Conservation (phyloP, 2,888 invertebrate genomes). For the Ormyrus thymus region DNA sequence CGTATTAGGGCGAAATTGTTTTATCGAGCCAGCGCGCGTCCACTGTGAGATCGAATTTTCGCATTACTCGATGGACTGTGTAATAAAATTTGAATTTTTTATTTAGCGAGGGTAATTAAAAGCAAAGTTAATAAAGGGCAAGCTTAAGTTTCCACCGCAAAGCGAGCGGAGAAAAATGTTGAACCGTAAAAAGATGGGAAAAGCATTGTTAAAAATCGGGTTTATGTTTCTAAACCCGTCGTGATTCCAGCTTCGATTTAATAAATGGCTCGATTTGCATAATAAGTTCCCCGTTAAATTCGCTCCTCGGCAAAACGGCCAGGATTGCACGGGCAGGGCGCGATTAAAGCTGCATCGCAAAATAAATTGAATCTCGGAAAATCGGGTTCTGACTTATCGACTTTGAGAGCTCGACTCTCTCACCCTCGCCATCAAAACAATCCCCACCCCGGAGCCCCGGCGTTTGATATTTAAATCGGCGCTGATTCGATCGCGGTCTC, state of each 20-base stretch:
- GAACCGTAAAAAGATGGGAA: no score
- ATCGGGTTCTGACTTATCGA: conserved; percentile 39
- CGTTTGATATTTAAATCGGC: conserved; percentile 55
- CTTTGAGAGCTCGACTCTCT: neutral
- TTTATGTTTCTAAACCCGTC: no score
- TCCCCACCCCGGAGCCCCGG: neutral
- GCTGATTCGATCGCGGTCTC: conserved; percentile 47
- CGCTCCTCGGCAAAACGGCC: neutral
- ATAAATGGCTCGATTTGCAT: neutral
- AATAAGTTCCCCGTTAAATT: conserved; percentile 7
- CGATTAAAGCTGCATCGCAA: conserved; percentile 33
- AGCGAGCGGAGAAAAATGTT: no score
- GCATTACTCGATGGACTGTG: no score
- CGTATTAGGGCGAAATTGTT: no score
- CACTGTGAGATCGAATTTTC: no score
- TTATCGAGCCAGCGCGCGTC: no score
- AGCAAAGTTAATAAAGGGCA: neutral
- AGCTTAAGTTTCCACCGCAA: conserved; percentile 5
- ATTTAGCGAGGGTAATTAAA: no score
- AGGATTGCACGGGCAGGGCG: neutral
- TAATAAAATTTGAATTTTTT: no score
- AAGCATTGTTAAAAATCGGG: no score
- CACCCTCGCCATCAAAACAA: conserved; percentile 44
- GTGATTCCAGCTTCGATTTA: no score
- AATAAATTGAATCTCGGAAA: conserved; percentile 41